Evolutionary conservation across 2,113 vertebrate species (phyloP).

Genomic region (Thinocorus orbignyianus): DNA sequence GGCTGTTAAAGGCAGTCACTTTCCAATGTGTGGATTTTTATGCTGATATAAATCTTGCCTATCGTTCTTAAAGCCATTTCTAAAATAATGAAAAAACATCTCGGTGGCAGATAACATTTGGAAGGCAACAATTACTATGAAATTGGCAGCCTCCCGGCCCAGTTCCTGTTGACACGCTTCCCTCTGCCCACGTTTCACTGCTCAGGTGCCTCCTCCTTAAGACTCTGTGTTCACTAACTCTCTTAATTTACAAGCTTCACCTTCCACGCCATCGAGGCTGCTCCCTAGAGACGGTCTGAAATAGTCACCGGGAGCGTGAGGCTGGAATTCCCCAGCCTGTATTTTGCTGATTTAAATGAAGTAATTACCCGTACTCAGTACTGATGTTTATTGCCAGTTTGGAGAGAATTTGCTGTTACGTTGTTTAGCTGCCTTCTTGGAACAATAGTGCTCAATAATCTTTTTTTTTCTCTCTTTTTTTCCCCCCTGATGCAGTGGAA

Average conservation of each 20-base stretch:
- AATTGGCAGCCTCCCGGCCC: neutral
- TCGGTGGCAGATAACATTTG: neutral
- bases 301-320: neutral
- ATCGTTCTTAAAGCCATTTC: neutral
- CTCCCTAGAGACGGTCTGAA: neutral
- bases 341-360: neutral
- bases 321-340: neutral
- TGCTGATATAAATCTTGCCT: neutral
- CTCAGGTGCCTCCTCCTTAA: neutral
- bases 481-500: conserved; percentile 82
- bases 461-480: neutral
- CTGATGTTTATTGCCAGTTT: neutral
- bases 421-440: neutral
- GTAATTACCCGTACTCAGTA: neutral
- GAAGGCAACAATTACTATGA: neutral
- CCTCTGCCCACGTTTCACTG: neutral
- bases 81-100: neutral
- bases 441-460: neutral
- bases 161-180: neutral
- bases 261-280: neutral
- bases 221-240: neutral
- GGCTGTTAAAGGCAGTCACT: rapidly evolving
- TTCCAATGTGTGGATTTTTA: rapidly evolving
- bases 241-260: neutral
- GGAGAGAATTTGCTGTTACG: neutral